Percentiles rank a stretch among this genome's conserved stretches.
phyloP scores from a whole-genome alignment of 1,140 invertebrate species.

The Condylostylus longicornis region DNA sequence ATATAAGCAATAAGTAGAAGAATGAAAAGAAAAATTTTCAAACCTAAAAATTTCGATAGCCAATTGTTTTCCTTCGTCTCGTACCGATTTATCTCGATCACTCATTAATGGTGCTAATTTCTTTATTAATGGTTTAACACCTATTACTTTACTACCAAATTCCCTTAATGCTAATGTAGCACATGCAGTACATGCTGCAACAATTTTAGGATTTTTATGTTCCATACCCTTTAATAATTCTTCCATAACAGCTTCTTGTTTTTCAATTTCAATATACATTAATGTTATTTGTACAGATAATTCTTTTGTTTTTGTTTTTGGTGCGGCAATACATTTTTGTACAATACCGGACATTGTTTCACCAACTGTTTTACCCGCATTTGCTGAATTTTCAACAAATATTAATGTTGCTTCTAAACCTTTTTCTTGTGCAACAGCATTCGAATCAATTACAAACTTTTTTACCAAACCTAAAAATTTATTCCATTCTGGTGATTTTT shows the following conservation, averaged over 20 bases:
- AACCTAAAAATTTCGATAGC: slow-evolving; percentile 81
- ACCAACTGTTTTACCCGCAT: slow-evolving; percentile 69
- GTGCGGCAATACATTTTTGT: slow-evolving; percentile 80
- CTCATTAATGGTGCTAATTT: slow-evolving; percentile 69
- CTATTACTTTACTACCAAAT: slow-evolving; percentile 85
- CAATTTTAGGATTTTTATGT: slow-evolving; percentile 91
- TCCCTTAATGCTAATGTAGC: slow-evolving; percentile 63
- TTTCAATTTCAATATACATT: slow-evolving; percentile 94
- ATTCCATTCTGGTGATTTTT: slow-evolving; percentile 84
- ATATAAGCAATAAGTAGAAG: neutral
- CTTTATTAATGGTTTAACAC: slow-evolving; percentile 78
- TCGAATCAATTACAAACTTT: slow-evolving; percentile 89
- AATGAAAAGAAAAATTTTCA: slow-evolving; percentile 8
- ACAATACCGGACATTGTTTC: slow-evolving; percentile 85
- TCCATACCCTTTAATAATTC: slow-evolving; percentile 88
- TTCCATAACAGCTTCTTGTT: slow-evolving; percentile 78
- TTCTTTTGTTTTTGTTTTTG: slow-evolving; percentile 83
- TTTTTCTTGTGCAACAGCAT: slow-evolving; percentile 92
- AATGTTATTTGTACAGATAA: slow-evolving; percentile 74
- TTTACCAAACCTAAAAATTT: slow-evolving; percentile 85
- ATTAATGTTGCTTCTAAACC: slow-evolving; percentile 80
- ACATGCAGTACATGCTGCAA: slow-evolving; percentile 65
- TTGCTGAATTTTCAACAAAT: slow-evolving; percentile 76
- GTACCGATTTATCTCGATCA: slow-evolving; percentile 80
- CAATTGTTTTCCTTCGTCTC: slow-evolving; percentile 80